Base-by-base conservation (phyloP, 2,888 invertebrate species). In the Bembecia ichneumoniformis region DNA sequence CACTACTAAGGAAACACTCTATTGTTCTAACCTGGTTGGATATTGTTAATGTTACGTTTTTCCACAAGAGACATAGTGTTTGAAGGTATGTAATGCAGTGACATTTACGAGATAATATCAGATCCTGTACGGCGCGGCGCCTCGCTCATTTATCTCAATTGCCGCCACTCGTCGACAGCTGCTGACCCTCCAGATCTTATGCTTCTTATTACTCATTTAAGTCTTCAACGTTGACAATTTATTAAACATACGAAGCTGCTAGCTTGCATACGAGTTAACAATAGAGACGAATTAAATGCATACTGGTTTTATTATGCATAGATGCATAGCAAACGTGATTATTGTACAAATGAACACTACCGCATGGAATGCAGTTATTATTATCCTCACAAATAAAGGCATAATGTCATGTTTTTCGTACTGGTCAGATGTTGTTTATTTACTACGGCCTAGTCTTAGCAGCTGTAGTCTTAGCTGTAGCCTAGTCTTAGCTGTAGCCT, bases 121-220 rank as follows among this genome's bases (percentile, higher is more conserved):
- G 9, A 10, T 13, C 34, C 14, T 35, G 35, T 28, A 35, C 43
- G 47, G 36, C 48, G 52, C 48, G 52, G 52, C 52, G 52, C 52
- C 52, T 48, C 36, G 43, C 36, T 52, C 52, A 50, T 52, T 52
- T 50, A 50, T 50, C 46, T 52, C 52, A 52, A 52, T 52, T 52
- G 50, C 35, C 47, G 35, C 16, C 50, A 52, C 47, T 50, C 48
- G 52, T 48, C 47, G 35, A 28, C 34, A 14, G 47, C 43, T 46
- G 15, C 7, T n/a, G 50, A 46, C 28, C 28, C 28, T 28, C 28
- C 28, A 28, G 28, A 28, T 40, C 40, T 40, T 40, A 40, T 13
- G 4, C 14, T 40, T 40, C 40, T 40, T 14, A 40, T 40, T 40
- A 14, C 40, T 13, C n/a, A 13, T 40, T 13, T n/a, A 40, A 40